Conservation (phyloP, 1,140 invertebrate genomes). For the Streblospio benedicti region DNA sequence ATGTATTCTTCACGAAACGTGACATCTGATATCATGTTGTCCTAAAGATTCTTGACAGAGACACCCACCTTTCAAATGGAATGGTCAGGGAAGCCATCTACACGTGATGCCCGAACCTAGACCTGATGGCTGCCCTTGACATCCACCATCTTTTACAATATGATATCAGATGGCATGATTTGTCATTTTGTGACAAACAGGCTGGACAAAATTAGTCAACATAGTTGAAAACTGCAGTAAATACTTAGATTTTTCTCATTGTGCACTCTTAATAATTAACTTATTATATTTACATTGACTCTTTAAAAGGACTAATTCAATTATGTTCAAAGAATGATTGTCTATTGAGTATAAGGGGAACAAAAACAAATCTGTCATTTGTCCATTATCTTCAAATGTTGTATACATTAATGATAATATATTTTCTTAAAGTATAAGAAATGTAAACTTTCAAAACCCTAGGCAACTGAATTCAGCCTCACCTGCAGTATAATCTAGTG, state of each 20-base stretch:
- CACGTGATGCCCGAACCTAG: too few relatives aligned
- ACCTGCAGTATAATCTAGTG: neutral
- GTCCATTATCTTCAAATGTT: neutral
- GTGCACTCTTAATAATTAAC: neutral
- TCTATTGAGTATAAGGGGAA: neutral
- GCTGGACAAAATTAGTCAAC: neutral
- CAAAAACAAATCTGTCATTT: neutral
- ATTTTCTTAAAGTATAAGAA: neutral
- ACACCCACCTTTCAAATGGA: too few relatives aligned
- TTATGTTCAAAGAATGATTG: neutral
- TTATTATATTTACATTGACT: neutral
- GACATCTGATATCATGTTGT: too few relatives aligned
- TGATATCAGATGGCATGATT: too few relatives aligned
- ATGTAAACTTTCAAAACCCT: neutral
- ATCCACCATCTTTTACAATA: too few relatives aligned
- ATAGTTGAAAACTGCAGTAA: neutral
- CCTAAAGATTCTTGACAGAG: too few relatives aligned
- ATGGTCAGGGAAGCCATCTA: too few relatives aligned
- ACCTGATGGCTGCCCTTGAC: too few relatives aligned
- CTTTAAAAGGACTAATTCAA: neutral
- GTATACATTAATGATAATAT: neutral
- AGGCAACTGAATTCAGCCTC: neutral
- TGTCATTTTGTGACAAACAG: too few relatives aligned
- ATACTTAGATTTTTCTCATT: neutral
- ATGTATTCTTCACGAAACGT: too few relatives aligned